Conservation (phyloP, 2,113 vertebrate genomes). For the Probosciger aterrimus region DNA sequence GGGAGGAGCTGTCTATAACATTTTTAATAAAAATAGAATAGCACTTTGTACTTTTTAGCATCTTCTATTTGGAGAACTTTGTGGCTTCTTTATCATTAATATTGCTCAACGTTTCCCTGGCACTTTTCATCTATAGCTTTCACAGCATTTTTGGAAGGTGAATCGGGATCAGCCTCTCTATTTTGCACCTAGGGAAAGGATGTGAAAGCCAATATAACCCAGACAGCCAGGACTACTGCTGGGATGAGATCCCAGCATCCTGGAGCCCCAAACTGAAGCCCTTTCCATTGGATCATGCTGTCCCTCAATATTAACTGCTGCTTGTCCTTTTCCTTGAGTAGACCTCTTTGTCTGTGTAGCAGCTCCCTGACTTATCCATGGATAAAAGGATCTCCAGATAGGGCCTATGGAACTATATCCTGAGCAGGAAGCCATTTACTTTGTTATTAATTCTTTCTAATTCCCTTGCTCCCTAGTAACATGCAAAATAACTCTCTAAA, state of each 20-base stretch:
- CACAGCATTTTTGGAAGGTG: not conserved
- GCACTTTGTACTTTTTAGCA: constrained; percentile 35
- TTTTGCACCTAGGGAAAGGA: not conserved
- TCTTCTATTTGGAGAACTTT: constrained; percentile 23
- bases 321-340: not conserved
- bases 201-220: not conserved
- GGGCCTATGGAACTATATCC: not conserved
- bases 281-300: rapidly evolving
- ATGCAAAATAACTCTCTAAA: not conserved
- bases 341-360: not conserved
- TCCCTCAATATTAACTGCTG: not conserved
- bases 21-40: constrained; percentile 69
- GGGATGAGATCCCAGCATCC: not conserved
- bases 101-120: constrained; percentile 12
- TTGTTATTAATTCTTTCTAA: not conserved
- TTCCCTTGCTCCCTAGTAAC: not conserved
- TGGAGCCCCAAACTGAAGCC: not conserved
- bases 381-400: not conserved
- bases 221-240: not conserved
- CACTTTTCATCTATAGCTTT: constrained; percentile 14
- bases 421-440: not conserved
- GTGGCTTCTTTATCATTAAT: constrained; percentile 45
- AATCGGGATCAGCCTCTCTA: not conserved
- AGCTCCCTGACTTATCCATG: not conserved
- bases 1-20: constrained; percentile 41